Evolutionary conservation across 2,113 vertebrate species (phyloP).

Genomic region (Rhea americana): DNA sequence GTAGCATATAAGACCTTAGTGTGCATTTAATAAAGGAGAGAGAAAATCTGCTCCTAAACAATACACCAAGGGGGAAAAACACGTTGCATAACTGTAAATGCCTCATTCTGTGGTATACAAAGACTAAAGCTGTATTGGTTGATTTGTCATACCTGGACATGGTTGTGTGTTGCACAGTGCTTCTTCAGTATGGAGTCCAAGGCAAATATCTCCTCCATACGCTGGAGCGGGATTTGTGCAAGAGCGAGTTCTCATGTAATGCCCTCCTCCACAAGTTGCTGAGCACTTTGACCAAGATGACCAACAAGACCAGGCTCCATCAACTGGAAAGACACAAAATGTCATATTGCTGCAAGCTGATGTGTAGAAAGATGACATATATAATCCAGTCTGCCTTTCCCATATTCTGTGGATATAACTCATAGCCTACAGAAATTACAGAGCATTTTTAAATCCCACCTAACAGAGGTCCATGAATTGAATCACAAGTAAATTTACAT

Average conservation of each 20-base stretch:
- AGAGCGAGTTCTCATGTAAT: constrained; percentile 93
- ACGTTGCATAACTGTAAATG: neutral
- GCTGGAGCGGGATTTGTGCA: constrained; percentile 92
- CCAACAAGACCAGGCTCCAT: constrained; percentile 97
- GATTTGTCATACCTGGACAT: constrained; percentile 83
- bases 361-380: neutral
- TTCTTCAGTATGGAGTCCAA: constrained; percentile 96
- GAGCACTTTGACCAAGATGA: constrained; percentile 97
- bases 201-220: constrained; percentile 95
- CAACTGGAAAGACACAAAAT: constrained; percentile 80
- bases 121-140: neutral
- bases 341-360: neutral
- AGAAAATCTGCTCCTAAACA: neutral
- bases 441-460: neutral
- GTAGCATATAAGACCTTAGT: neutral
- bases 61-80: neutral
- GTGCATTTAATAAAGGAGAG: neutral
- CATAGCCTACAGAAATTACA: neutral
- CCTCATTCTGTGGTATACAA: neutral
- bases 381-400: neutral
- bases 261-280: constrained; percentile 92
- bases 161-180: constrained; percentile 92
- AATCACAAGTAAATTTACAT: neutral
- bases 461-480: neutral
- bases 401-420: neutral